Evolutionary conservation across 1,140 invertebrate species (phyloP).

Genomic region (Chrysopa pallens): DNA sequence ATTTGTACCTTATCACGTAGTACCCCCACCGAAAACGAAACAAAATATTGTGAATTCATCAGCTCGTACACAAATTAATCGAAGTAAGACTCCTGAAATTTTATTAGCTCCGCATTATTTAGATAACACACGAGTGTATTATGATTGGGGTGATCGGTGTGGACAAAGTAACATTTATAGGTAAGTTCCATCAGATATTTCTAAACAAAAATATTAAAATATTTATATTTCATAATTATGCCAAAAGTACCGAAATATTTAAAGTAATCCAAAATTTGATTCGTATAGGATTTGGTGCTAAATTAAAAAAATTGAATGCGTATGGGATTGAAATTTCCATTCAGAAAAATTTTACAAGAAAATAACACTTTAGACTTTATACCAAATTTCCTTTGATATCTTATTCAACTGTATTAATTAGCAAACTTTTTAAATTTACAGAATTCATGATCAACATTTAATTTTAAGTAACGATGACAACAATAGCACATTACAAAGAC

Average conservation of each 20-base stretch:
- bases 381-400: too few species aligned
- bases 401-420: too few species aligned
- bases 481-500: neutral
- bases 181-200: too few species aligned
- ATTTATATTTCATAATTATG: too few species aligned
- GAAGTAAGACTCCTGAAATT: slow-evolving; percentile 56
- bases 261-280: too few species aligned
- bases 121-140: slow-evolving; percentile 23
- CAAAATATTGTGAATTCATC: slow-evolving; percentile 7
- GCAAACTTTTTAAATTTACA: neutral
- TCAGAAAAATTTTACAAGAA: too few species aligned
- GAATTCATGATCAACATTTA: neutral
- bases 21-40: slow-evolving; percentile 13
- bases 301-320: too few species aligned
- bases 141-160: slow-evolving; percentile 27
- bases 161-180: neutral
- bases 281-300: too few species aligned
- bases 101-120: slow-evolving; percentile 54
- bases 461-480: neutral
- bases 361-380: too few species aligned
- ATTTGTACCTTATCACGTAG: slow-evolving; percentile 11
- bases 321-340: too few species aligned
- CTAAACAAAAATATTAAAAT: too few species aligned
- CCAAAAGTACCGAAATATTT: too few species aligned
- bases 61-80: slow-evolving; percentile 24